Evolutionary conservation across 2,888 invertebrate genomes (phyloP), one percentile per base, ranked within the genome.

Genomic region (Aricia artaxerxes): DNA sequence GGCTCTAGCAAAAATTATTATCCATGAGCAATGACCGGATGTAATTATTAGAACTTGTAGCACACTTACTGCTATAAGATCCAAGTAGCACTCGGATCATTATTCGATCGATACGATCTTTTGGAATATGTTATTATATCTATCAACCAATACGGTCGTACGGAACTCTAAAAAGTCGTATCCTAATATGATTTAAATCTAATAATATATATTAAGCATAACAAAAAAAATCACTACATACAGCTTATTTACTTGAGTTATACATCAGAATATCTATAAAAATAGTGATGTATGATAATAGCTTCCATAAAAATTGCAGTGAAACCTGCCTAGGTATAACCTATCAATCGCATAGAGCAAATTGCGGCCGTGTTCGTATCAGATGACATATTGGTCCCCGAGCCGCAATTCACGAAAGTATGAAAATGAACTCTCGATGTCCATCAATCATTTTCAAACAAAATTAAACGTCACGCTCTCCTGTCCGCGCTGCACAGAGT

Each of bases 381-480:
- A 78, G 13, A 75, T 75, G 79, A 77, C 79, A 76, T 80, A 79
- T 79, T 80, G 78, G 79, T 78, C 78, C 73, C 77, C 80, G 81
- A 81, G 81, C 80, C 82, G 83, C 84, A 60, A 83, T 84, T 82
- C 83, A 86, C 88, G 89, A 88, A 90, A 88, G 89, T 91, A 92
- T 91, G 91, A 91, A 92, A 90, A 91, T 90, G 91, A 88, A 89
- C 87, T 84, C 82, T 80, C 80, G 80, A 73, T 73, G 83, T 85
- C 87, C 90, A 94, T 94, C 93, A 93, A 94, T 94, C 94, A 94
- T 93, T 86, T 87, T 88, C 89, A 88, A 89, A 93, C 93, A 91
- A 93, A 94, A 93, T 94, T 92, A 93, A 93, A 93, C 91, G 93
- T 93, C 94, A 93, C 89, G 90, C 87, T 88, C 87, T 91, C 84